Conservation (phyloP, 2,888 invertebrate species). For the Sinhomidia bicolor region DNA sequence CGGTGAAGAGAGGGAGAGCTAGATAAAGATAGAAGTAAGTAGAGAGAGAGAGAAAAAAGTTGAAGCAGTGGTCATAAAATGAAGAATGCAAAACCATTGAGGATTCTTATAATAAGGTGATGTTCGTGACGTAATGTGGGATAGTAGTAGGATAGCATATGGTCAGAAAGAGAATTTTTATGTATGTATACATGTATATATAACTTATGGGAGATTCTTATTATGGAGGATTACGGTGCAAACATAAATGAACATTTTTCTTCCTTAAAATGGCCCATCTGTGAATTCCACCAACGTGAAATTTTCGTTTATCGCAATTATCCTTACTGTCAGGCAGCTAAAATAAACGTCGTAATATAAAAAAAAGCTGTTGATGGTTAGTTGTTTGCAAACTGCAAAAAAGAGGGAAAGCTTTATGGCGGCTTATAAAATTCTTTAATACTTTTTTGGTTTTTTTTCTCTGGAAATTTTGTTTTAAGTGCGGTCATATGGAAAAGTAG, state of each 20-base stretch:
- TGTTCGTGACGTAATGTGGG: not conserved
- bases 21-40: not conserved
- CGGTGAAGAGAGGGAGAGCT: not conserved
- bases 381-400: too few relatives aligned
- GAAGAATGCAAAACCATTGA: not conserved
- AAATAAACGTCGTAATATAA: not conserved
- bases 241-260: not conserved
- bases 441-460: not conserved
- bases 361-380: not conserved
- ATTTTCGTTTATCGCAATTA: not conserved
- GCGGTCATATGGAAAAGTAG: not conserved
- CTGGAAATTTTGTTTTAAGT: not conserved
- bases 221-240: not conserved
- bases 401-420: not conserved
- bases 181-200: too few relatives aligned
- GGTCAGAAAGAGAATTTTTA: too few relatives aligned
- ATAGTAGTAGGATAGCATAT: not conserved
- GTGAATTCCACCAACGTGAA: not conserved
- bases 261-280: not conserved
- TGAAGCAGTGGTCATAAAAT: not conserved
- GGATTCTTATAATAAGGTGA: too few relatives aligned
- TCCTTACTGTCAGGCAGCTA: too few relatives aligned
- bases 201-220: too few relatives aligned
- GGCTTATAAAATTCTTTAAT: not conserved
- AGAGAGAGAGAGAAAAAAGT: not conserved